A percentile compares a stretch with the other conserved stretches of the same genome.
Conservation (phyloP, 2,113 vertebrate genomes). For the Genyomyrus donnyi region DNA sequence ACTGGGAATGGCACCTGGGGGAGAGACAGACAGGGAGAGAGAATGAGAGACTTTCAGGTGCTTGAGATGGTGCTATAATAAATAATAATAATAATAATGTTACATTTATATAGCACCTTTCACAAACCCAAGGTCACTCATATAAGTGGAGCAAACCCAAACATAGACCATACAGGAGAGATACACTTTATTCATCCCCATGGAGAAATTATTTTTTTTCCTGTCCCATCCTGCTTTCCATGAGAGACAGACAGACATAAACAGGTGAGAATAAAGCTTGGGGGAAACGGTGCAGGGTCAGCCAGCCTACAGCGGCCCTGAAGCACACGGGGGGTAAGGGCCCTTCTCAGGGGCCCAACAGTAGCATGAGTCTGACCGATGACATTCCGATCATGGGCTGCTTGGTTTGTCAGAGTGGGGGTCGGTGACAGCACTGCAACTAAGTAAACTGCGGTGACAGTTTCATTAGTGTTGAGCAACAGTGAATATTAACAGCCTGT, state of each 20-base stretch:
- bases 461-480: not conserved
- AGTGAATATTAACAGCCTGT: not conserved
- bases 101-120: not conserved
- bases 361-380: not conserved
- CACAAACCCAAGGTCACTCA: not conserved
- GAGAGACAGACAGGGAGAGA: slow-evolving; percentile 27
- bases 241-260: not conserved
- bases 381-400: not conserved
- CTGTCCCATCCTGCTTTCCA: not conserved
- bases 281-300: not conserved
- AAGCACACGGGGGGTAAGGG: not conserved
- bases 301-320: not conserved
- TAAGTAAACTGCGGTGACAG: not conserved
- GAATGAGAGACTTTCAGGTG: not conserved
- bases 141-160: not conserved
- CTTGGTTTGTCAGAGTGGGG: not conserved
- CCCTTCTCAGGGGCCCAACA: not conserved
- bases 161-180: not conserved
- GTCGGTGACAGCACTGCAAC: not conserved
- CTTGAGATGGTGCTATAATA: not conserved
- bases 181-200: not conserved
- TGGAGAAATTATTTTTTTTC: not conserved
- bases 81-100: not conserved
- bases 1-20: slow-evolving; percentile 87
- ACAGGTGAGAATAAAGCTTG: not conserved